phyloP scores from a whole-genome alignment of 2,888 invertebrate species.

The Actias luna region DNA sequence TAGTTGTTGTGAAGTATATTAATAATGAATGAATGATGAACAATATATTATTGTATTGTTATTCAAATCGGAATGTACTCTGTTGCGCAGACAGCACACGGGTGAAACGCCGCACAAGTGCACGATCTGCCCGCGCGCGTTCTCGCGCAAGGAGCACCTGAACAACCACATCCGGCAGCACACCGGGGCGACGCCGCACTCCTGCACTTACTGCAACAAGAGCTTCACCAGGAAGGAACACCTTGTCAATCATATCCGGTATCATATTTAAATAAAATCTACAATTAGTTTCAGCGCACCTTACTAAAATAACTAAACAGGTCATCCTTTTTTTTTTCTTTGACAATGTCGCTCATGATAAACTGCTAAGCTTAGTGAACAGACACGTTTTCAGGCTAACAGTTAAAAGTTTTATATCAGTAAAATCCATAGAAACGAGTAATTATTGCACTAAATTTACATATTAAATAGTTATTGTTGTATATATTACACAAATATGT shows the following conservation, averaged over 20 bases:
- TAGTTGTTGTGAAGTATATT: too few species aligned
- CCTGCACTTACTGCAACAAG: slow-evolving; percentile 87
- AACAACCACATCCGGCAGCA: slow-evolving; percentile 92
- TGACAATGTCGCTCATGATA: too few species aligned
- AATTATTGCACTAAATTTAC: too few species aligned
- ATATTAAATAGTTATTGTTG: too few species aligned
- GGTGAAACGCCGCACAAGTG: slow-evolving; percentile 91
- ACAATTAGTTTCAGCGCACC: neutral
- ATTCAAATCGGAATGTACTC: slow-evolving; percentile 72
- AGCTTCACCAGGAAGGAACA: slow-evolving; percentile 88
- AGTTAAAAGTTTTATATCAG: too few species aligned
- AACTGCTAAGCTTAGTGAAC: too few species aligned
- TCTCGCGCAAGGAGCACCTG: slow-evolving; percentile 92
- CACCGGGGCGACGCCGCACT: slow-evolving; percentile 86
- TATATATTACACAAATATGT: too few species aligned
- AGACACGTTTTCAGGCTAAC: too few species aligned
- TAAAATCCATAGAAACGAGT: too few species aligned
- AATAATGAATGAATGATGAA: too few species aligned
- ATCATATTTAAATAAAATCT: slow-evolving; percentile 23
- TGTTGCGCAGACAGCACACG: slow-evolving; percentile 86
- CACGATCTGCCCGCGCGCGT: slow-evolving; percentile 79
- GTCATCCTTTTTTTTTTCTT: neutral
- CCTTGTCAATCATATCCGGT: slow-evolving; percentile 84
- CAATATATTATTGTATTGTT: slow-evolving; percentile 14
- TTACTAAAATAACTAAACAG: neutral